A percentile compares a stretch with the other conserved stretches of the same genome.
Evolutionary conservation across 2,888 invertebrate genomes (phyloP).

Genomic region (Eristalis arbustorum): DNA sequence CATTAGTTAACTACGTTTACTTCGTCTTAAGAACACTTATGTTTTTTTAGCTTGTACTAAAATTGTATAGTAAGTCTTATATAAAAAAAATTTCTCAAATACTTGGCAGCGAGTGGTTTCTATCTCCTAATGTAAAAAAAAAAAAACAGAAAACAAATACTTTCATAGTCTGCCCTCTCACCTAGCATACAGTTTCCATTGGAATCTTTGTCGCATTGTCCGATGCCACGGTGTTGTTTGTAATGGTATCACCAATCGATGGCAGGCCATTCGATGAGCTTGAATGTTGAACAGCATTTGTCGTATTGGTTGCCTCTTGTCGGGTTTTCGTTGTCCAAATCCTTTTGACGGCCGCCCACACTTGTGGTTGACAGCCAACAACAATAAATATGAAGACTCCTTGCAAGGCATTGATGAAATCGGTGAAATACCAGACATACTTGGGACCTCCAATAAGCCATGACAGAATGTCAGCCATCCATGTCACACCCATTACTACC

Average conservation of each 20-base stretch:
- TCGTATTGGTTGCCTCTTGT: conserved; percentile 82
- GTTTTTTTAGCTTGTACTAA: conserved; percentile 45
- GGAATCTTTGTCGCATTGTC: conserved; percentile 80
- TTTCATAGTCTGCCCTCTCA: conserved; percentile 32
- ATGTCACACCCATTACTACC: conserved; percentile 89
- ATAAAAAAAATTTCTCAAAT: conserved; percentile 49
- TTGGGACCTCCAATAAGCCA: conserved; percentile 91
- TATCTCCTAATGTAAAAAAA: neutral
- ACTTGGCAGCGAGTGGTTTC: conserved; percentile 52
- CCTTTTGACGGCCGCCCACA: conserved; percentile 85
- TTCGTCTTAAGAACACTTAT: conserved; percentile 55
- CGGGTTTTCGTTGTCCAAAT: conserved; percentile 84
- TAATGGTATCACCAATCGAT: conserved; percentile 82
- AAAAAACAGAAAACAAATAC: conserved; percentile 45
- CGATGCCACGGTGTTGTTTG: conserved; percentile 59
- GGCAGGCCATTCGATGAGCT: conserved; percentile 90
- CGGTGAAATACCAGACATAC: conserved; percentile 91
- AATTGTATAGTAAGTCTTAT: conserved; percentile 61
- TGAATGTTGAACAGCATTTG: conserved; percentile 86
- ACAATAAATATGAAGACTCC: conserved; percentile 94
- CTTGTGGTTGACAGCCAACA: conserved; percentile 93
- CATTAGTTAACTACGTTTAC: neutral
- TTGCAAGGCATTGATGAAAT: conserved; percentile 91
- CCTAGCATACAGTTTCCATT: conserved; percentile 84
- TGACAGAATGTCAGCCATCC: conserved; percentile 91